These are phyloP conservation scores for Caranx ignobilis DNA, from an alignment of 2,113 vertebrate species.

Conservation along the genomic window DNA sequence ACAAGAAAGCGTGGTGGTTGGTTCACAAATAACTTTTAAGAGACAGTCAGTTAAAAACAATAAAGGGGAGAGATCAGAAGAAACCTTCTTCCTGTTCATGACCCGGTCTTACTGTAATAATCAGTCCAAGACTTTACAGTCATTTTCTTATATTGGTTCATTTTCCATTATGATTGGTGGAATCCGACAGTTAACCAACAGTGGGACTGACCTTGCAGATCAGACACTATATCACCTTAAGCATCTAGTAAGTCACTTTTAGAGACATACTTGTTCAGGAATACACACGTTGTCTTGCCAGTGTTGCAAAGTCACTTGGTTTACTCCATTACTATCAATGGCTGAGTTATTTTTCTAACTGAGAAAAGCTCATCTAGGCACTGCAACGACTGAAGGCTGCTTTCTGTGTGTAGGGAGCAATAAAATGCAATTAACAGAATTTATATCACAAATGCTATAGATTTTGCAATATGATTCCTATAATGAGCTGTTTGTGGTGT, in stretches of 20 bases:
- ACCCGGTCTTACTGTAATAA: neutral
- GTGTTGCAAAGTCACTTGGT: neutral
- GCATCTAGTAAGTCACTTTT: conserved; percentile 1
- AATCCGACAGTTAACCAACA: neutral
- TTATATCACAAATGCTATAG: conserved; percentile 7
- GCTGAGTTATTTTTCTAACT: conserved; percentile 18
- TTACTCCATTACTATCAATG: conserved; percentile 8
- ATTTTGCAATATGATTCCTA: conserved; percentile 19
- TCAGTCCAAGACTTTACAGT: conserved; percentile 15
- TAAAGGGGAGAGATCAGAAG: neutral
- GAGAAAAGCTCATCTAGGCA: neutral
- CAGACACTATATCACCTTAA: neutral
- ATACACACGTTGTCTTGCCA: neutral
- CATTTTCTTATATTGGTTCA: conserved; percentile 26
- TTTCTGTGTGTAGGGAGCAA: conserved; percentile 10
- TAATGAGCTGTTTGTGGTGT: neutral
- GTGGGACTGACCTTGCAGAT: conserved; percentile 12
- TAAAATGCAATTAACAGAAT: conserved; percentile 28
- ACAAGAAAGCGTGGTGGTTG: conserved; percentile 35
- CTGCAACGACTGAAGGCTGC: conserved; percentile 9
- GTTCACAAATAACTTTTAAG: conserved; percentile 56
- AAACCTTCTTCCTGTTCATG: neutral
- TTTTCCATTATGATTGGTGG: conserved; percentile 18
- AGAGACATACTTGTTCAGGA: neutral
- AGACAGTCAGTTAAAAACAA: conserved; percentile 22